phyloP scores from a whole-genome alignment of 2,888 invertebrate species.

The Drosophila prolongata region DNA sequence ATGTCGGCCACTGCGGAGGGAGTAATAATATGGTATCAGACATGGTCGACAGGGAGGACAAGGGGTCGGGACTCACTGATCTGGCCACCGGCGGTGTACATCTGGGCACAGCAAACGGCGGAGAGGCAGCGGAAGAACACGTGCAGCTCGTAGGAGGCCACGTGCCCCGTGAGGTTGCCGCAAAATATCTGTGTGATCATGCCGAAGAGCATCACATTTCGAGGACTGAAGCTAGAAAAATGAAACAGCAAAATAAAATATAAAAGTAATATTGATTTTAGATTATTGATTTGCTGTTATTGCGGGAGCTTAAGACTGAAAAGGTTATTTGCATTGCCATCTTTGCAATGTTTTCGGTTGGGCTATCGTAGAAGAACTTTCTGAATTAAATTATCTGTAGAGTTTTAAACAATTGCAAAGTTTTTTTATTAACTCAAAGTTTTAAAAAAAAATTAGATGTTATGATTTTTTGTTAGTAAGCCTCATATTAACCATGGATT shows the following conservation, averaged over 20 bases:
- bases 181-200: constrained; percentile 85
- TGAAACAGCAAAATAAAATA: neutral
- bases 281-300: no score
- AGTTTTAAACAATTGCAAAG: no score
- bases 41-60: neutral
- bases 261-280: no score
- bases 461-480: no score
- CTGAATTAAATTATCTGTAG: no score
- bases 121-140: constrained; percentile 85
- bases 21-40: neutral
- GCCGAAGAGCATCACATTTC: constrained; percentile 84
- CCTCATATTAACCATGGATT: no score
- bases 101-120: constrained; percentile 85
- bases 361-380: no score
- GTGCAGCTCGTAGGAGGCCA: constrained; percentile 84
- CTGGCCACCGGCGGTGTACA: constrained; percentile 85
- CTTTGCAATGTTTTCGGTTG: neutral
- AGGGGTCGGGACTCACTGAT: constrained; percentile 82
- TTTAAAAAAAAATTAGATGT: no score
- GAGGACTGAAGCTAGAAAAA: constrained; percentile 83
- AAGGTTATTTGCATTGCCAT: neutral
- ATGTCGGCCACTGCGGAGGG: constrained; percentile 83
- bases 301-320: no score
- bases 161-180: constrained; percentile 84
- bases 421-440: no score